These are phyloP conservation scores for Caenorhabditis sp. DNA, from an alignment of 2,888 invertebrate genomes.

Conservation along the genomic window DNA sequence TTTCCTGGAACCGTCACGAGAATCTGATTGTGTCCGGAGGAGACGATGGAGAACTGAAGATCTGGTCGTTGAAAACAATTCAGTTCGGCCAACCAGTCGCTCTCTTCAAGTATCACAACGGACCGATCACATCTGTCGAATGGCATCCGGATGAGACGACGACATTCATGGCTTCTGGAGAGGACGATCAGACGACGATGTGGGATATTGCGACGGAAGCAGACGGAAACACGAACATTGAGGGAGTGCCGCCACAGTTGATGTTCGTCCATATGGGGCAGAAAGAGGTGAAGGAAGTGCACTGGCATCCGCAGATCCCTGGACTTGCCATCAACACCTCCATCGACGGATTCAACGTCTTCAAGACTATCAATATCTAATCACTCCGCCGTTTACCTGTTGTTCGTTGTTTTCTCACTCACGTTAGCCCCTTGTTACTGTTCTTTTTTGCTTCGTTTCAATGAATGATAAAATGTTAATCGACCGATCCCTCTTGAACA, in stretches of 20 bases:
- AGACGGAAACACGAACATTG: conserved; percentile 58
- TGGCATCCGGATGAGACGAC: conserved; percentile 95
- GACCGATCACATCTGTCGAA: conserved; percentile 93
- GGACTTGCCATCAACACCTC: conserved; percentile 95
- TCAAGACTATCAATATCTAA: conserved; percentile 95
- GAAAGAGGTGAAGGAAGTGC: conserved; percentile 94
- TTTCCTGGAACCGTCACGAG: conserved; percentile 91
- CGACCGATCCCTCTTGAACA: too few relatives aligned
- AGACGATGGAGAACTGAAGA: conserved; percentile 93
- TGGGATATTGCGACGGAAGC: conserved; percentile 95
- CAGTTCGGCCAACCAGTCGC: conserved; percentile 87
- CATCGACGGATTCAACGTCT: conserved; percentile 94
- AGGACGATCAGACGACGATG: conserved; percentile 94
- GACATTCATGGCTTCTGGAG: conserved; percentile 92
- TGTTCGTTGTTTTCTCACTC: background rate
- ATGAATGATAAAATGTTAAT: conserved; percentile 7
- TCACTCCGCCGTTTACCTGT: background rate
- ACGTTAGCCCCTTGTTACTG: conserved; percentile 14
- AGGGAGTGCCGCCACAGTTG: conserved; percentile 91
- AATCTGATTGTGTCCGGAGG: conserved; percentile 90
- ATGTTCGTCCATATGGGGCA: conserved; percentile 98
- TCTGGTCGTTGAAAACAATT: conserved; percentile 95
- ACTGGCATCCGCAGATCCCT: conserved; percentile 97
- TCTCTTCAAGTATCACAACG: conserved; percentile 94
- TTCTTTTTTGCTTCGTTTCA: conserved; percentile 9